Evolutionary conservation across 2,113 vertebrate genomes (phyloP).

Genomic region (Neotoma lepida): DNA sequence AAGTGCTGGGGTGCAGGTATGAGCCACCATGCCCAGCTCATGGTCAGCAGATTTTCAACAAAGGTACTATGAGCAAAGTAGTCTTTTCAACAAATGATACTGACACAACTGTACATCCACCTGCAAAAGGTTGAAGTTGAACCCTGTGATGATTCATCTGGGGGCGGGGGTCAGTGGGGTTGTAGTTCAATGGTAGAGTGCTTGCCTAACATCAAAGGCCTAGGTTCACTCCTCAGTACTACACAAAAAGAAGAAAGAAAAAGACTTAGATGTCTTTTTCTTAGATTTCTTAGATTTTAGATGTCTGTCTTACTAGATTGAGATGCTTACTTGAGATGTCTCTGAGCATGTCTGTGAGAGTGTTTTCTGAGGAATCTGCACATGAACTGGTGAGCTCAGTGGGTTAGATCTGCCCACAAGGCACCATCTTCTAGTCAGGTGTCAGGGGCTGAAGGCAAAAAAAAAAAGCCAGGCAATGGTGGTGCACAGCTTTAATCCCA

Average conservation of each 20-base stretch:
- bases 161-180: neutral
- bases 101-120: neutral
- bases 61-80: neutral
- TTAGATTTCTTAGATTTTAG: too few species aligned
- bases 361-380: neutral
- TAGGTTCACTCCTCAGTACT: neutral
- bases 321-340: neutral
- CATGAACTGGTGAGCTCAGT: neutral
- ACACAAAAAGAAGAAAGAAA: neutral
- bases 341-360: neutral
- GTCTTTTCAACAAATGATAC: neutral
- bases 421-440: neutral
- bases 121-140: neutral
- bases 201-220: neutral
- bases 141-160: neutral
- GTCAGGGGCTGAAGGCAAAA: neutral
- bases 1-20: neutral
- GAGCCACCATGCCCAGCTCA: neutral
- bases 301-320: neutral
- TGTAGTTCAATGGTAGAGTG: neutral
- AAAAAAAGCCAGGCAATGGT: too few species aligned
- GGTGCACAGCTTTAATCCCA: too few species aligned
- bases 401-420: neutral
- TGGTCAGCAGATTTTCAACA: neutral
- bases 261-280: too few species aligned